Evolutionary conservation across 1,140 invertebrate species (phyloP).

Genomic region (Drosophila erecta): DNA sequence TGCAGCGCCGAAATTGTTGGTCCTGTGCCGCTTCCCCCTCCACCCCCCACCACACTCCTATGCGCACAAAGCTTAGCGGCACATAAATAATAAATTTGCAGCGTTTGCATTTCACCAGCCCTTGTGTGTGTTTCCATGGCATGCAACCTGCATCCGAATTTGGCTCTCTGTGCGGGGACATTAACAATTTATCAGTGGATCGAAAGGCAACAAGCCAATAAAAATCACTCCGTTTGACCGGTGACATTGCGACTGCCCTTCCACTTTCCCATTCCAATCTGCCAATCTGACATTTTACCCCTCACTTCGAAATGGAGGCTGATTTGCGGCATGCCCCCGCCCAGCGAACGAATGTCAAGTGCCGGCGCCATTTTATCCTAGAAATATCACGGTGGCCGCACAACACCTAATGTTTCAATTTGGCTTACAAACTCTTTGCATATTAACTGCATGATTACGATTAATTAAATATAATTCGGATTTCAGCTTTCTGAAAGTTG

Average conservation of each 20-base stretch:
- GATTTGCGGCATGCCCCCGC: conserved; percentile 1
- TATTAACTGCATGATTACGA: too few relatives aligned
- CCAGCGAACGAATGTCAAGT: conserved; percentile 31
- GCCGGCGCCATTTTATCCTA: conserved; percentile 65
- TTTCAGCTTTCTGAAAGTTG: too few relatives aligned
- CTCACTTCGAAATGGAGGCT: background rate
- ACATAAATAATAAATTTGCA: conserved; percentile 81
- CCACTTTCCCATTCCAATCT: background rate
- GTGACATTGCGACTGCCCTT: conserved; percentile 50
- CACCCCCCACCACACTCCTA: conserved; percentile 15
- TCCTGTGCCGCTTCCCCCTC: too few relatives aligned
- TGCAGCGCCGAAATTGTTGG: conserved; percentile 35
- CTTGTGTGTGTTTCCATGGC: conserved; percentile 39
- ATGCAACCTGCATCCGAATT: conserved; percentile 22
- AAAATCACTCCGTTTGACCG: conserved; percentile 80
- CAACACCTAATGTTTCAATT: too few relatives aligned
- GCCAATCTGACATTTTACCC: background rate
- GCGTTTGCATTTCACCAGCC: conserved; percentile 65
- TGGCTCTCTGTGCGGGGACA: conserved; percentile 35
- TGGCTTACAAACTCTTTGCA: too few relatives aligned
- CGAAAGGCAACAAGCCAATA: conserved; percentile 80
- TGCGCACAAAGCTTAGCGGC: conserved; percentile 70
- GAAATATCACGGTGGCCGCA: background rate
- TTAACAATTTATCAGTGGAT: conserved; percentile 80
- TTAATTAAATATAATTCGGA: too few relatives aligned